Base-by-base conservation (phyloP, 2,113 vertebrate species). In the Leucoraja erinaceus region DNA sequence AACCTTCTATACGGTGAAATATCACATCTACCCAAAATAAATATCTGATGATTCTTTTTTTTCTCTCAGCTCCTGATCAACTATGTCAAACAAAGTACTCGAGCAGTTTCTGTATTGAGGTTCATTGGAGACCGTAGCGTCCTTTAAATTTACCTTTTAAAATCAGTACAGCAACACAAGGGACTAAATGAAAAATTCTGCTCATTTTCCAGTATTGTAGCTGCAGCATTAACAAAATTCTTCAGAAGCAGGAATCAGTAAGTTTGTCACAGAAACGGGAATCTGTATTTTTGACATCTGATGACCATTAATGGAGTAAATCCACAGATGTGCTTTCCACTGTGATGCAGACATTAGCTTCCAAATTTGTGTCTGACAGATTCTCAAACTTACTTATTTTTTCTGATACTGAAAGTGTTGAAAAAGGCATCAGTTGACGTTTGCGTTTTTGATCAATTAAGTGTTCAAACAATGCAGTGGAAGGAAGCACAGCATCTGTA, bases 241-340 rank as follows among this genome's bases (percentile, higher is more conserved):
- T 68, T 90, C 86, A 90, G n/a, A 14, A 90, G 25, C 86, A 90
- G 90, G 68, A 91, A 91, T 47, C 33, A 91, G 33, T 61, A 88
- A 14, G 28, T 31, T 20, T 54, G 38, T 70, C 72, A 33, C 3
- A 54, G 9, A 72, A 90, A 10, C 86, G 68, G 90, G 68, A 91
- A 91, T 47, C 33, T 72, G 33, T 61, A 88, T n/a, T 33, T 31
- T 20, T 54, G 38, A 91, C 31, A 74, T 90, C 22, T 74, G 90
- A 25, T 28, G 8, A 74, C 81, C 68, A 91, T 10, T 91, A 70
- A 22, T 54, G 68, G 3, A 90, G 33, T 31, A 31, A 72, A 91
- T 54, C 33, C 33, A 90, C 63, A 25, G 88, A 54, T 28, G 66
- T 72, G 38, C 22, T 20, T 31, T 91, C 66, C 54, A 91, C 66